These are phyloP conservation scores for Microplitis manilae DNA, from an alignment of 2,888 invertebrate species.

Conservation along the genomic window DNA sequence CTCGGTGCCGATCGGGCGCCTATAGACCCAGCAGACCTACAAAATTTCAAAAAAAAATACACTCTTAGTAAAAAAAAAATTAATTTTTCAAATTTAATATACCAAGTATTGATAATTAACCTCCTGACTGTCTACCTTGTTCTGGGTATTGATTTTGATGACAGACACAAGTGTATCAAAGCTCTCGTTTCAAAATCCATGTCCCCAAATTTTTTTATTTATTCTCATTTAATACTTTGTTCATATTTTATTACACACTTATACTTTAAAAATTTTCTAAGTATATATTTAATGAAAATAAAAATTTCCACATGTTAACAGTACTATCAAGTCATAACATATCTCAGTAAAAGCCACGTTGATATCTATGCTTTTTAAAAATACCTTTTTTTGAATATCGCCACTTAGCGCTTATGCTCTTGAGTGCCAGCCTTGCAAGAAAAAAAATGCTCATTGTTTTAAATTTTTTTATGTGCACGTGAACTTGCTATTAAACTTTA, in stretches of 20 bases:
- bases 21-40: constrained; percentile 75
- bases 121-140: constrained; percentile 56
- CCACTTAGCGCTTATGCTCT: constrained; percentile 58
- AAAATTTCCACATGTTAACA: constrained; percentile 23
- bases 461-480: not conserved
- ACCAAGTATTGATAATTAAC: constrained; percentile 1
- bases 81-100: constrained; percentile 8
- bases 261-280: too few species aligned
- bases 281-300: not conserved
- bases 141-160: constrained; percentile 58
- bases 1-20: constrained; percentile 81
- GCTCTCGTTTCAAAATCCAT: constrained; percentile 65
- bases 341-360: constrained; percentile 61
- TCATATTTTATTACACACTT: too few species aligned
- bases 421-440: constrained; percentile 58
- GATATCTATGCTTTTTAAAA: constrained; percentile 60
- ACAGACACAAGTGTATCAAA: constrained; percentile 62
- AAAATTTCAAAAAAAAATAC: not conserved
- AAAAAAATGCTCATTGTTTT: constrained; percentile 60
- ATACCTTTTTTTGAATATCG: constrained; percentile 56
- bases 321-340: not conserved
- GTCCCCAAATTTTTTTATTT: constrained; percentile 6
- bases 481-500: not conserved
- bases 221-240: constrained; percentile 10
- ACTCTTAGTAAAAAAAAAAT: constrained; percentile 5